Evolutionary conservation across 2,113 vertebrate species (phyloP).

Genomic region (Rhinopomastus cyanomelas): DNA sequence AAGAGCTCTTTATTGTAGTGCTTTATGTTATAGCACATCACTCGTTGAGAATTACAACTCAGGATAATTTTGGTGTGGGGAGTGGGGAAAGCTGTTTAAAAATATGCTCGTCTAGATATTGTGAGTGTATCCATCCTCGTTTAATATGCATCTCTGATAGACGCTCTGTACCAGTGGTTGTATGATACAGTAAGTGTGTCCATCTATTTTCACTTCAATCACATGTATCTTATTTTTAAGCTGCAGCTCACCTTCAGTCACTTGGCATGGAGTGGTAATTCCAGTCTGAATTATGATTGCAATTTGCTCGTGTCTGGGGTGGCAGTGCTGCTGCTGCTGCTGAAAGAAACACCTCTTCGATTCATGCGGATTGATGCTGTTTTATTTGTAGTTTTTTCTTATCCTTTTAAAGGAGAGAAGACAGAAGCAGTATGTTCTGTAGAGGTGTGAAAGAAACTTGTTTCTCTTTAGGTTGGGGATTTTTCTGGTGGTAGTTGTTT

Average conservation of each 20-base stretch:
- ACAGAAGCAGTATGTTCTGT: neutral
- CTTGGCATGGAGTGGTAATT: neutral
- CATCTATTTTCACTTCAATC: neutral
- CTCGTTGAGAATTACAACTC: conserved; percentile 14
- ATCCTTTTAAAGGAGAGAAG: neutral
- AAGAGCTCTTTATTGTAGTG: conserved; percentile 30
- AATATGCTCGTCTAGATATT: neutral
- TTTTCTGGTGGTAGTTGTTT: neutral
- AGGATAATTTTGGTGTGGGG: neutral
- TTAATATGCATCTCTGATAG: neutral
- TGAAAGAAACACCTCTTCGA: neutral
- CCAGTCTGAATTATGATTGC: neutral
- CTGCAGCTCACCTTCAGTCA: neutral
- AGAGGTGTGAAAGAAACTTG: neutral
- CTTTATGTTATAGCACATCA: conserved; percentile 7
- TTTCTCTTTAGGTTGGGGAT: neutral
- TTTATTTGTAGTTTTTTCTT: neutral
- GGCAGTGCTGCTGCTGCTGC: neutral
- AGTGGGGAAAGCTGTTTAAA: neutral
- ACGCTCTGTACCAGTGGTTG: neutral
- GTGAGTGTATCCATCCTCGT: neutral
- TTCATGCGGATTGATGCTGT: neutral
- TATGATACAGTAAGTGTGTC: neutral
- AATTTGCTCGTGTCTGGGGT: neutral
- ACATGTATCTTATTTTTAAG: neutral